Conservation (phyloP, 37 sponge, comb jelly and placozoan genomes). For the Crambe crambe region DNA sequence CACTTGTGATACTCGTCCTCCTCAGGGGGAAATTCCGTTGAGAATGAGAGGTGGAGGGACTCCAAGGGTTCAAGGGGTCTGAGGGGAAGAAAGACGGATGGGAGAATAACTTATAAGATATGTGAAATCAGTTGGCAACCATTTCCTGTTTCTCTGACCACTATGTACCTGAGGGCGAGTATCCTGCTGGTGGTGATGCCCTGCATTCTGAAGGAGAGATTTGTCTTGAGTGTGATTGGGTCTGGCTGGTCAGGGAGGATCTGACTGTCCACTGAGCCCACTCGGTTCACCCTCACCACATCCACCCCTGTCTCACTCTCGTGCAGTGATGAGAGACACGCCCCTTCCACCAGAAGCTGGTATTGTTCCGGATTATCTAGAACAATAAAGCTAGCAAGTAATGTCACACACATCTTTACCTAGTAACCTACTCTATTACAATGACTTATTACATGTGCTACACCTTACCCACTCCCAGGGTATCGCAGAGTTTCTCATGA, state of each 20-base stretch:
- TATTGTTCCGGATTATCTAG: slow-evolving; percentile 52
- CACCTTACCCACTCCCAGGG: slow-evolving; percentile 52
- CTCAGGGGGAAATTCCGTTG: background rate
- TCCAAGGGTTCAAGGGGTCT: background rate
- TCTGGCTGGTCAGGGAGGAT: slow-evolving; percentile 52
- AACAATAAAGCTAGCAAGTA: too few species aligned
- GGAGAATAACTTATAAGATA: background rate
- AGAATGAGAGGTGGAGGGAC: background rate
- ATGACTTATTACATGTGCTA: too few species aligned
- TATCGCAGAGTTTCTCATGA: slow-evolving; percentile 40
- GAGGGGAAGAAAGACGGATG: background rate
- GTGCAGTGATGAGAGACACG: slow-evolving; percentile 53
- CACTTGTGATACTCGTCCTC: slow-evolving; percentile 28
- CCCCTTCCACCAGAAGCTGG: slow-evolving; percentile 62
- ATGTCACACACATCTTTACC: too few species aligned
- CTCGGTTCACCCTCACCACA: background rate
- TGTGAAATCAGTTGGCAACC: background rate
- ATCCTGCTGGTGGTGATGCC: slow-evolving; percentile 71
- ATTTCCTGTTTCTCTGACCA: background rate
- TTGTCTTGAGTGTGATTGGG: slow-evolving; percentile 51
- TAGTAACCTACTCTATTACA: too few species aligned
- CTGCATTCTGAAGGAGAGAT: slow-evolving; percentile 57
- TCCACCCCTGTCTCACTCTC: slow-evolving; percentile 37
- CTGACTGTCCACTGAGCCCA: slow-evolving; percentile 35
- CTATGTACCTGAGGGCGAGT: slow-evolving; percentile 50